Base-by-base conservation (phyloP, 30 jellyfish, hydroid and myxozoan species). In the Aurelia aurita region DNA sequence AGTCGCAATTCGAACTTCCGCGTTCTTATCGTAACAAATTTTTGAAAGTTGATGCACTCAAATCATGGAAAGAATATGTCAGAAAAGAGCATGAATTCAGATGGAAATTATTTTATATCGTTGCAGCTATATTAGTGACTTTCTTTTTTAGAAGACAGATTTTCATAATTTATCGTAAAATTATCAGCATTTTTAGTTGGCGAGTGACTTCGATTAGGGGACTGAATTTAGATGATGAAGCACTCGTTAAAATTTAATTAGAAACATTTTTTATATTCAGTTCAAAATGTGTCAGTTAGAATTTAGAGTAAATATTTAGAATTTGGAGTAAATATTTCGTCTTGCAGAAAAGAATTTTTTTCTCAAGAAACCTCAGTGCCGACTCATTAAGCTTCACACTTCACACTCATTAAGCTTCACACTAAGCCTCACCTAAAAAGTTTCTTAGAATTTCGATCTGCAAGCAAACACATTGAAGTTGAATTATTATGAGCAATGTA, bases 1-100 rank as follows among this genome's bases (percentile, higher is more conserved):
- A 92, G n/a, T 93, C 98, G 19, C 98, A 93, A 68, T 93, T 93
- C 66, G 98, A 93, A 47, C 95, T 93, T 15, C 87, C 86, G n/a
- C 43, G 67, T 14, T 64, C 68, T 2, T 78, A 44, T 29, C 59
- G 96, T 46, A 93, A 93, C 89, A 61, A 62, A 54, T 93, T 87
- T 75, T 67, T 82, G 67, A 58, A 76, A 28, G 44, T 72, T 1
- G 77, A 76, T 14, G 93, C 58, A 20, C 84, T 84, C 27, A 72
- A 34, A 19, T 7, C 29, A 28, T 81, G 91, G 91, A 67, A 64
- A 68, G 69, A 32, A 15, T 59, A 84, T 18, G 86, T 39, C 44
- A 35, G n/a, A n/a, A 43, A 61, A 45, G 69, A 43, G 61, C 58
- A 72, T 31, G 76, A 58, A 16, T 16, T 23, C 7, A 71, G 72